A percentile compares a stretch with the other conserved stretches of the same genome.
phyloP scores from a whole-genome alignment of 2,888 invertebrate species.

The Operophtera brumata region DNA sequence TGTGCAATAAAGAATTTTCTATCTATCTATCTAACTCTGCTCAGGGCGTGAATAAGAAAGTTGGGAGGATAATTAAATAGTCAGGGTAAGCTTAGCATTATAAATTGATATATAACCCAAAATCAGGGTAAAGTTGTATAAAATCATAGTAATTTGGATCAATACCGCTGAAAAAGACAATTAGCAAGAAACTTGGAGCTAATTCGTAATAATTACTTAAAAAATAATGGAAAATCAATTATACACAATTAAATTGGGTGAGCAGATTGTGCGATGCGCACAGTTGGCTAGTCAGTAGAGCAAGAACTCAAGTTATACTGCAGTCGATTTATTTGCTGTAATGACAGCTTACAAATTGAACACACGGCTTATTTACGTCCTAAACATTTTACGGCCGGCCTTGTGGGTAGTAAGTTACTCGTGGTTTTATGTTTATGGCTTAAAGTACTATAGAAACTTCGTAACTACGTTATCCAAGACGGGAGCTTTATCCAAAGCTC shows the following conservation, averaged over 20 bases:
- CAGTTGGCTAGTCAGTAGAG: neutral
- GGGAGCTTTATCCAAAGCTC: slow-evolving; percentile 14
- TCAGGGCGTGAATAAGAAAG: too few relatives aligned
- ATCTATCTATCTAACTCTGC: too few relatives aligned
- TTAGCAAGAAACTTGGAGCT: too few relatives aligned
- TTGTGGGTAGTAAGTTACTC: slow-evolving; percentile 20
- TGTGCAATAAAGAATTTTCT: too few relatives aligned
- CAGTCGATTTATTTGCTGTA: slow-evolving; percentile 19
- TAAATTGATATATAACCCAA: too few relatives aligned
- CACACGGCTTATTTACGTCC: slow-evolving; percentile 25
- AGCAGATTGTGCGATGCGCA: neutral
- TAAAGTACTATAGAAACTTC: slow-evolving; percentile 22
- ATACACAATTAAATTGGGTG: neutral
- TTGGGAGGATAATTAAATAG: too few relatives aligned
- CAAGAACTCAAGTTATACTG: neutral
- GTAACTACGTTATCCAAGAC: slow-evolving; percentile 14
- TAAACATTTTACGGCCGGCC: slow-evolving; percentile 26
- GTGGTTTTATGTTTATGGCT: slow-evolving; percentile 29
- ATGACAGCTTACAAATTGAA: slow-evolving; percentile 26
- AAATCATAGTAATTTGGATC: too few relatives aligned
- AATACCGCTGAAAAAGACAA: too few relatives aligned
- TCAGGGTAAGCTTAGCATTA: too few relatives aligned
- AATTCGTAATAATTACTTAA: too few relatives aligned
- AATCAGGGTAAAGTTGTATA: too few relatives aligned
- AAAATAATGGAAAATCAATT: neutral